Evolutionary conservation across 2,888 invertebrate genomes (phyloP), one percentile per base, ranked within the genome.

Genomic region (Sericinus montela): DNA sequence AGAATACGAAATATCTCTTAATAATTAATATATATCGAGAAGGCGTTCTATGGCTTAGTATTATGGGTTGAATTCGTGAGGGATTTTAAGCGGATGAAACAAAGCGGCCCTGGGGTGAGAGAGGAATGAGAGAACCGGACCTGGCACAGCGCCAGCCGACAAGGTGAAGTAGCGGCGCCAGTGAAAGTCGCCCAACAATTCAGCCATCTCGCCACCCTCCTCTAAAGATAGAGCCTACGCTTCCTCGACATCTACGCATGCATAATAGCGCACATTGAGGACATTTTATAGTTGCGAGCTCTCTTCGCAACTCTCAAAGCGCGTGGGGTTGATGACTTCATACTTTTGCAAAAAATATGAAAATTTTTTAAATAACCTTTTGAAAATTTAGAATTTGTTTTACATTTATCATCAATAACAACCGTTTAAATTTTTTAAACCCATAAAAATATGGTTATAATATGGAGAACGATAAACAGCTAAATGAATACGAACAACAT

Each of bases 131-230:
- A 28, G 40, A n/a, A 28, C 3, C 63, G 70, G 60, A 57, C 65
- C 67, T 84, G 85, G 85, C 83, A 64, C 52, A 42, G 51, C 48
- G 84, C 84, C 86, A 84, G 75, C 54, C 72, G 80, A 71, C 82
- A 80, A 81, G 83, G 81, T 84, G 79, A 84, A 84, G 82, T 79
- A 69, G 65, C 65, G 80, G 76, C 80, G 84, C 75, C 82, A 82
- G 80, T 77, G 84, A 85, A 82, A 84, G 83, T 80, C 69, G 57
- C 70, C 64, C 61, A 63, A 59, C 25, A 8, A 25, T 25, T 25
- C 8, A 25, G 25, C 60, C 55, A 57, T 53, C 47, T 54, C 51
- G 50, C 58, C 58, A 46, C 51, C 56, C 55, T 49, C 34, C 15
- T 35, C 4, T 39, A 35, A 19, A 47, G 45, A 41, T 44, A 46